Conservation (phyloP, 2,113 vertebrate species). For the Coptodon bakossiorum region DNA sequence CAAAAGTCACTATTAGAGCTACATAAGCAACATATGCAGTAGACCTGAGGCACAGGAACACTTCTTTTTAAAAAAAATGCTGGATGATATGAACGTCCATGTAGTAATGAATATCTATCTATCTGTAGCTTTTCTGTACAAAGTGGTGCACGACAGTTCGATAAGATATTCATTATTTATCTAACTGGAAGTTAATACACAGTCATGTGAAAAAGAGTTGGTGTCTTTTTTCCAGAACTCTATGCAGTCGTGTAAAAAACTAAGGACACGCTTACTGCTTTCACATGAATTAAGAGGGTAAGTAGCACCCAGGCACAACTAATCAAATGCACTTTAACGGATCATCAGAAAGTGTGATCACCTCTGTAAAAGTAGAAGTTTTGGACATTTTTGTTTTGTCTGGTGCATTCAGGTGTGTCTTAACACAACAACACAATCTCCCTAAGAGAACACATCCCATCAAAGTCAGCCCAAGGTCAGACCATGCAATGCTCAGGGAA, state of each 20-base stretch:
- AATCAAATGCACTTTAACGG: background rate
- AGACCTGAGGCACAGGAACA: background rate
- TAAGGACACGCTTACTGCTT: background rate
- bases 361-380: background rate
- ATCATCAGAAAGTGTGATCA: background rate
- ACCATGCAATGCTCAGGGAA: background rate
- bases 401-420: background rate
- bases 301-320: background rate
- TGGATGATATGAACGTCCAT: background rate
- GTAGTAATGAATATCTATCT: background rate
- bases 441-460: background rate
- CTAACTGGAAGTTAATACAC: background rate
- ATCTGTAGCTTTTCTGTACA: background rate
- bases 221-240: background rate
- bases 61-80: rapidly evolving
- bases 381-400: background rate
- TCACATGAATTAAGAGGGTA: background rate
- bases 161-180: background rate
- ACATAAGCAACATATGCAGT: background rate
- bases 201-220: background rate
- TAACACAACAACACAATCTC: background rate
- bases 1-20: background rate
- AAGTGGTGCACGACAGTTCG: background rate
- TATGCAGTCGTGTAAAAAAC: background rate
- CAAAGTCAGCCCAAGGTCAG: background rate